A percentile compares a stretch with the other conserved stretches of the same genome.
Conservation (phyloP, 2,797 vertebrate species). For the Sebastes elongatus region DNA sequence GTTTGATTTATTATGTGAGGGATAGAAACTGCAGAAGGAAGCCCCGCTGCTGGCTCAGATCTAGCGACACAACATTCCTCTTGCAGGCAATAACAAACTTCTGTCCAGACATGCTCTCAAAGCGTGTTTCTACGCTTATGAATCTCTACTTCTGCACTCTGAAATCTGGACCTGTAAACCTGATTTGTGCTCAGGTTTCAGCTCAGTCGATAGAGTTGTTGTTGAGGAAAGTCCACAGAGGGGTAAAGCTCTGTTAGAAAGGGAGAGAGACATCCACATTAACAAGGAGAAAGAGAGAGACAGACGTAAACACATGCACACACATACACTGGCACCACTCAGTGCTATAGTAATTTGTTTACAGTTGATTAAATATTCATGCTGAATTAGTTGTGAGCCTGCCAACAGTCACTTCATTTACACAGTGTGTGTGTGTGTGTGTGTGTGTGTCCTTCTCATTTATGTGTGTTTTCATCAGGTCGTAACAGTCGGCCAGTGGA, state of each 20-base stretch:
- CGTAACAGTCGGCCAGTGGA: too few relatives aligned
- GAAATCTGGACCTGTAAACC: not conserved
- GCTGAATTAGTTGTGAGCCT: conserved; percentile 63
- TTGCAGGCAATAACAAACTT: not conserved
- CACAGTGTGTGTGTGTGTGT: not conserved
- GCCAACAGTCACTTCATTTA: conserved; percentile 64
- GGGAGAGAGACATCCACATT: conserved; percentile 6
- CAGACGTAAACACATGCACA: not conserved
- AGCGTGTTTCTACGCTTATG: not conserved
- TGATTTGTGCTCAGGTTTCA: not conserved
- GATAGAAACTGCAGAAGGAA: not conserved
- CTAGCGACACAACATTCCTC: conserved; percentile 18
- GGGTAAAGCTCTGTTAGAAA: not conserved
- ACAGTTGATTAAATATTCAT: conserved; percentile 73
- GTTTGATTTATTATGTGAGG: not conserved
- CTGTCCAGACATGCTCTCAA: conserved; percentile 8
- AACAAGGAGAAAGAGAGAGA: not conserved
- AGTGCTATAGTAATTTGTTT: conserved; percentile 66
- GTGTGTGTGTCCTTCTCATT: not conserved
- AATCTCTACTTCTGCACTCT: not conserved
- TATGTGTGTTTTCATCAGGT: not conserved
- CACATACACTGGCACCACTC: conserved; percentile 31
- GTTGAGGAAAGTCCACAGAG: not conserved
- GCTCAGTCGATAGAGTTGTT: not conserved
- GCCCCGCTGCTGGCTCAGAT: not conserved